Evolutionary conservation across 2,797 vertebrate species (phyloP).

Genomic region (Agapornis canus): DNA sequence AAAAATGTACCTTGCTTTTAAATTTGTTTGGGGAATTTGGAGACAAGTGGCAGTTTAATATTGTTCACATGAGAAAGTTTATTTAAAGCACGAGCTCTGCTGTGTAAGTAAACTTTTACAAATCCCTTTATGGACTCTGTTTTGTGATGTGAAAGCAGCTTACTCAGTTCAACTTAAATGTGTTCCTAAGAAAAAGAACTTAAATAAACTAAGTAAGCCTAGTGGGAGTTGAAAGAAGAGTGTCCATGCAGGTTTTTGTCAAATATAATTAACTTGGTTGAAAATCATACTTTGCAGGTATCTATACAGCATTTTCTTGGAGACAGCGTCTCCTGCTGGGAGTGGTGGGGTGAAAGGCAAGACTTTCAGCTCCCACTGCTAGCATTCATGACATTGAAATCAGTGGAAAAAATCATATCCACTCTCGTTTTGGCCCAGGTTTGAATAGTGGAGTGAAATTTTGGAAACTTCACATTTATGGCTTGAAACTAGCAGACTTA

Average conservation of each 20-base stretch:
- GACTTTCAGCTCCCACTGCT: background rate
- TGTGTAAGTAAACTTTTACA: slow-evolving; percentile 2
- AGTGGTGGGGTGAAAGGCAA: background rate
- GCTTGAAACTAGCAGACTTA: background rate
- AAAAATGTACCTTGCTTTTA: background rate
- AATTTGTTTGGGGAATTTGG: background rate
- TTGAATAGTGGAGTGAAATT: background rate
- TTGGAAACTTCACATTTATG: background rate
- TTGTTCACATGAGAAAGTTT: slow-evolving; percentile 7
- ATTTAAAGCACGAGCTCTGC: background rate
- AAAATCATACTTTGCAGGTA: background rate
- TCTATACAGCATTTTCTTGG: background rate
- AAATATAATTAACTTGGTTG: background rate
- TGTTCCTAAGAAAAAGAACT: background rate
- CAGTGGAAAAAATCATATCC: background rate
- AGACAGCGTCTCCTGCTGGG: background rate
- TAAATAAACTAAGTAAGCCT: background rate
- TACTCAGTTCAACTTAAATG: background rate
- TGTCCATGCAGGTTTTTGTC: background rate
- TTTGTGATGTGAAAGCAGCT: slow-evolving; percentile 15
- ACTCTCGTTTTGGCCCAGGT: background rate
- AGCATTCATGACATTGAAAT: background rate
- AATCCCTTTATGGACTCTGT: slow-evolving; percentile 11
- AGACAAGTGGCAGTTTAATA: background rate
- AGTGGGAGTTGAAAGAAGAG: background rate